These are phyloP conservation scores for Pocota personata DNA, from an alignment of 2,888 invertebrate genomes.

Conservation along the genomic window DNA sequence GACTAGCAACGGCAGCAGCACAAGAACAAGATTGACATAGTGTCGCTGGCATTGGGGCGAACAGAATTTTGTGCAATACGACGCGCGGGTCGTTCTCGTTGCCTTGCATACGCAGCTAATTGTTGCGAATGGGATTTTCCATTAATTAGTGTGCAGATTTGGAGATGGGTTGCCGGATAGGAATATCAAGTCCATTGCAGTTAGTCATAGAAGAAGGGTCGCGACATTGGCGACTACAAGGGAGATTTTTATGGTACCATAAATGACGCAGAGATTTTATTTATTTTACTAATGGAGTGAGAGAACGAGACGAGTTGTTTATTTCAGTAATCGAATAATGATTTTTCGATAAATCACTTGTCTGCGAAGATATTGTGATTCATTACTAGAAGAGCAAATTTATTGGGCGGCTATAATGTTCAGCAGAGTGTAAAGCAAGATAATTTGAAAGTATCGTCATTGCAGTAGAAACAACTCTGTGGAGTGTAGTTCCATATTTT, in stretches of 20 bases:
- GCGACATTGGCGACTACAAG: background rate
- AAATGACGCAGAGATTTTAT: slow-evolving; percentile 21
- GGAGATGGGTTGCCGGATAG: background rate
- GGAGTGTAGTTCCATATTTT: too few species aligned
- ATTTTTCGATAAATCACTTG: background rate
- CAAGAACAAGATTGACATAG: slow-evolving; percentile 26
- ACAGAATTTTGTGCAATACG: slow-evolving; percentile 5
- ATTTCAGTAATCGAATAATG: slow-evolving; percentile 10
- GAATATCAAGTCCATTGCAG: background rate
- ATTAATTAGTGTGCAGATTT: slow-evolving; percentile 47
- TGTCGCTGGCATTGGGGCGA: slow-evolving; percentile 23
- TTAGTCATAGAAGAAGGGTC: slow-evolving; percentile 17
- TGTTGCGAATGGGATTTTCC: slow-evolving; percentile 48
- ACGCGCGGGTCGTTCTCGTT: background rate
- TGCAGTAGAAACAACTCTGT: too few species aligned
- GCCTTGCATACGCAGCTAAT: slow-evolving; percentile 41
- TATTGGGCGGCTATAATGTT: background rate
- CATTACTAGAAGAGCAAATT: background rate
- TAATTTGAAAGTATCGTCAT: background rate
- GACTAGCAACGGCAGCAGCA: background rate
- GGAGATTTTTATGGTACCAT: background rate
- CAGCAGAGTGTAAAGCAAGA: background rate
- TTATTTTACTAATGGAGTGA: background rate
- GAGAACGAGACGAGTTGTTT: background rate
- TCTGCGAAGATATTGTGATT: background rate